Evolutionary conservation across 2,888 invertebrate species (phyloP).

Genomic region (Chorisops tibialis): DNA sequence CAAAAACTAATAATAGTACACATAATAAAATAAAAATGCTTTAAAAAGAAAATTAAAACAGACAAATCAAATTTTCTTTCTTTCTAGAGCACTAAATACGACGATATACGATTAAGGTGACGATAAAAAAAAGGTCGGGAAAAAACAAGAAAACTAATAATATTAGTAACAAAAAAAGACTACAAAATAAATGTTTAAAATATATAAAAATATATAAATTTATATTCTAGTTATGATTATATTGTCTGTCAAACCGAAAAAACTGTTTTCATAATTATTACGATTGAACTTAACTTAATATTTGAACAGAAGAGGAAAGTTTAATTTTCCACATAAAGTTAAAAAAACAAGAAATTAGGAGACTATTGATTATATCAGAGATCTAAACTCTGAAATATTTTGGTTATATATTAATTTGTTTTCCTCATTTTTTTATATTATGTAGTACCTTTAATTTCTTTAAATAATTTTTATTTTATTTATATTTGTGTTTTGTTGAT

Average conservation of each 20-base stretch:
- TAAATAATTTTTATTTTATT: not conserved
- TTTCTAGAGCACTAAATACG: constrained; percentile 7
- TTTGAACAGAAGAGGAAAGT: not conserved
- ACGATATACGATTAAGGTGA: constrained; percentile 35
- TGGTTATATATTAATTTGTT: not conserved
- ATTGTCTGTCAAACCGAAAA: not conserved
- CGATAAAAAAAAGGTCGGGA: constrained; percentile 29
- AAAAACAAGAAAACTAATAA: constrained; percentile 33
- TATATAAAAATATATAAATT: constrained; percentile 6
- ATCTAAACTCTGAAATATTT: not conserved
- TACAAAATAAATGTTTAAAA: constrained; percentile 30
- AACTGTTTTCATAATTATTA: not conserved
- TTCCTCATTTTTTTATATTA: not conserved
- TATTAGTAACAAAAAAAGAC: constrained; percentile 33
- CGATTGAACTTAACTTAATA: not conserved
- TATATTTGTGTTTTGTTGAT: constrained; percentile 3
- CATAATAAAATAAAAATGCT: constrained; percentile 23
- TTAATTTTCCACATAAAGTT: not conserved
- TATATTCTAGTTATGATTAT: not conserved
- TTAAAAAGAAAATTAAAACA: constrained; percentile 30
- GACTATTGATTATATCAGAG: not conserved
- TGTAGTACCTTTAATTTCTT: not conserved
- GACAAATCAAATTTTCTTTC: constrained; percentile 26
- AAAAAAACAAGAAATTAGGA: constrained; percentile 1
- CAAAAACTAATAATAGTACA: constrained; percentile 21